Evolutionary conservation across 2,888 invertebrate genomes (phyloP).

Genomic region (Polia nebulosa): DNA sequence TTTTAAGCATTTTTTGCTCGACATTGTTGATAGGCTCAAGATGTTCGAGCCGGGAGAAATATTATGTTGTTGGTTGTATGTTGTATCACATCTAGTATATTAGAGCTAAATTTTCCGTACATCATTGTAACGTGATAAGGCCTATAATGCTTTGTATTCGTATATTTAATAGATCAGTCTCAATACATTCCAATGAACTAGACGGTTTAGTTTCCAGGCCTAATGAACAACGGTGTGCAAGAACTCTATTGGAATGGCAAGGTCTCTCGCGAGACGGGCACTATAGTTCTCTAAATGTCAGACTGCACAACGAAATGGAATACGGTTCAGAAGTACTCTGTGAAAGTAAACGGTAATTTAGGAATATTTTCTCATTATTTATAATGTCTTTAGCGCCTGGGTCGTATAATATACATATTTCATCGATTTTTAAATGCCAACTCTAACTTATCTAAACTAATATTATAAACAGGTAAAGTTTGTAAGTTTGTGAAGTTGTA

Average conservation of each 20-base stretch:
- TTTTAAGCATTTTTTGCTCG: constrained; percentile 57
- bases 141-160: constrained; percentile 16
- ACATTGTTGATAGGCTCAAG: constrained; percentile 35
- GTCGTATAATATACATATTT: neutral
- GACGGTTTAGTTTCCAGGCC: constrained; percentile 44
- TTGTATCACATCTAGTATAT: constrained; percentile 4
- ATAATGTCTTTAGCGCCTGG: constrained; percentile 3
- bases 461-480: too few species aligned
- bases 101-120: neutral
- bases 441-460: too few species aligned
- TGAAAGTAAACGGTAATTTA: constrained; percentile 44
- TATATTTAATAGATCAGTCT: constrained; percentile 3
- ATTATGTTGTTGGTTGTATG: constrained; percentile 17
- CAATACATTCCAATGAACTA: constrained; percentile 40
- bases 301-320: constrained; percentile 44
- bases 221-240: constrained; percentile 23
- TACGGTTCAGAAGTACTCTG: constrained; percentile 30
- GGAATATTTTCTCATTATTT: constrained; percentile 20
- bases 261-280: constrained; percentile 66
- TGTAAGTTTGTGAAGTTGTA: too few species aligned
- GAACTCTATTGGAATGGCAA: constrained; percentile 66
- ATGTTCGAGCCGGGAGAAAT: constrained; percentile 5
- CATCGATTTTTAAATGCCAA: constrained; percentile 4
- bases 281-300: constrained; percentile 68
- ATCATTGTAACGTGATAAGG: constrained; percentile 13